Conservation (phyloP, 2,113 vertebrate species). For the Odontophorus gujanensis region DNA sequence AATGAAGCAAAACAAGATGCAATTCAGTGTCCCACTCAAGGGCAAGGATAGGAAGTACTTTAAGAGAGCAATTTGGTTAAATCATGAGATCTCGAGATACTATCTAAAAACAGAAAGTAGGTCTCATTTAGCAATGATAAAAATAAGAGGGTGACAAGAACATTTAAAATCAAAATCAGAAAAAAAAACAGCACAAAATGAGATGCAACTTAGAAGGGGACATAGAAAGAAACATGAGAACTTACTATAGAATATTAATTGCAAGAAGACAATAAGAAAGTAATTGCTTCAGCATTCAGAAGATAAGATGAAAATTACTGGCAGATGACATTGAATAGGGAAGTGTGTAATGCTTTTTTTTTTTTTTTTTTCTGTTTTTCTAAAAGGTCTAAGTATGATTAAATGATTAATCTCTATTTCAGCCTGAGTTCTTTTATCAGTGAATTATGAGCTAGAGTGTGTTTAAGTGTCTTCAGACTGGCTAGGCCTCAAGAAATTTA, state of each 20-base stretch:
- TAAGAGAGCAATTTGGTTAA: slow-evolving; percentile 4
- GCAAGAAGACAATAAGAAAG: background rate
- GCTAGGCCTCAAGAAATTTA: background rate
- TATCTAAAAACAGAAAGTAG: background rate
- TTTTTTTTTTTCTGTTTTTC: background rate
- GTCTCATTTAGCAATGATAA: background rate
- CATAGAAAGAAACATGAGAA: background rate
- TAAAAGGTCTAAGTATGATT: background rate
- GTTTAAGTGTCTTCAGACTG: background rate
- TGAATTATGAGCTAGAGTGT: background rate
- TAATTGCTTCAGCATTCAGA: background rate
- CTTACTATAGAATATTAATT: background rate
- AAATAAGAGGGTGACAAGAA: background rate
- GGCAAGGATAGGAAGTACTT: background rate
- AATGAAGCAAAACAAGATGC: background rate
- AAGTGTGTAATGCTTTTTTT: background rate
- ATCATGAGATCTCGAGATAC: background rate
- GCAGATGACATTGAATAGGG: background rate
- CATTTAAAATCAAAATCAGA: background rate
- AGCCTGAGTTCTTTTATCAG: background rate
- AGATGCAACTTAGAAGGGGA: background rate
- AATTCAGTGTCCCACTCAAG: background rate
- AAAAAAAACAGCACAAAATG: background rate
- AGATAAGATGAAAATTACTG: background rate
- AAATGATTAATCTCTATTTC: background rate